phyloP scores from a whole-genome alignment of 1,140 invertebrate genomes.

The Zaprionus ornatus region DNA sequence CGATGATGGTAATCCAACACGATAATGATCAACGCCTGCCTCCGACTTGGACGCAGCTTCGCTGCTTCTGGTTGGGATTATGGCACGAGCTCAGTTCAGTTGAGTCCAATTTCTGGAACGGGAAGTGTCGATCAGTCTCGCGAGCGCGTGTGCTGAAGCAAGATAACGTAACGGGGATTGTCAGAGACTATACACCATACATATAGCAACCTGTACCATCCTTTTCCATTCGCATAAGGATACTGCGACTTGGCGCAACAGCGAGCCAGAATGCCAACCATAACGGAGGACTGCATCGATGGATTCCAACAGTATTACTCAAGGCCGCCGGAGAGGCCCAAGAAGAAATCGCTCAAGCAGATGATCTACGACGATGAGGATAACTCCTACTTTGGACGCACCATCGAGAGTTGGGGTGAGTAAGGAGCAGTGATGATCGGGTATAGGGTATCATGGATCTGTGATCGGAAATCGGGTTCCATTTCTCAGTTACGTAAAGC shows the following conservation, averaged over 20 bases:
- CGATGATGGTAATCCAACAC: constrained; percentile 24
- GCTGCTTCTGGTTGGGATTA: constrained; percentile 44
- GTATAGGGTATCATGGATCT: background rate
- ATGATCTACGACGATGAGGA: constrained; percentile 89
- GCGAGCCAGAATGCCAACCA: constrained; percentile 70
- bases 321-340: constrained; percentile 85
- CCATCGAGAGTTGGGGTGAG: constrained; percentile 90
- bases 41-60: constrained; percentile 27
- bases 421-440: constrained; percentile 37
- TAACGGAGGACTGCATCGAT: constrained; percentile 85
- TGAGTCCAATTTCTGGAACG: constrained; percentile 59
- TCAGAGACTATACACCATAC: background rate
- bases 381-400: constrained; percentile 88
- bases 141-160: constrained; percentile 51
- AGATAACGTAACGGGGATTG: background rate
- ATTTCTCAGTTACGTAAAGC: constrained; percentile 49
- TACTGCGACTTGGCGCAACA: constrained; percentile 31
- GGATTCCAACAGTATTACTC: constrained; percentile 87
- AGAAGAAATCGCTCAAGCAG: constrained; percentile 86
- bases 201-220: background rate
- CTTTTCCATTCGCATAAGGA: constrained; percentile 10
- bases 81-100: constrained; percentile 58
- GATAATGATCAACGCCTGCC: constrained; percentile 35
- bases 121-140: constrained; percentile 70
- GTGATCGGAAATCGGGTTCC: background rate